phyloP scores from a whole-genome alignment of 2,797 vertebrate genomes.

The Melopsittacus undulatus region DNA sequence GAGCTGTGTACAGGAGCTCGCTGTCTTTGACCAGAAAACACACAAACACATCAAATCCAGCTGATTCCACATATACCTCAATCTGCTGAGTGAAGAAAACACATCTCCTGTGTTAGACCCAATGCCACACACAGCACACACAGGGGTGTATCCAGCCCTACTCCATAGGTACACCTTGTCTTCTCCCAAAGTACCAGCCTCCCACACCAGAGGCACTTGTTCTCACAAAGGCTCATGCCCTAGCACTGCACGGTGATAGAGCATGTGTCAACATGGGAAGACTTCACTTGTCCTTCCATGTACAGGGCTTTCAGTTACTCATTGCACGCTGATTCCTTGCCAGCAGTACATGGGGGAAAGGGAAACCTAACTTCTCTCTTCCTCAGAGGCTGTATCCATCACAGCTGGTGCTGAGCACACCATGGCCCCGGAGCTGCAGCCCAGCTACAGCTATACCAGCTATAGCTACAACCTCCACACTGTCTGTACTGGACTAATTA shows the following conservation, averaged over 20 bases:
- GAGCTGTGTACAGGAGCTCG: not conserved
- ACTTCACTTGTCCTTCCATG: not conserved
- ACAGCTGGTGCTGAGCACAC: not conserved
- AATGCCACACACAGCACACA: rapidly evolving
- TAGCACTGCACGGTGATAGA: not conserved
- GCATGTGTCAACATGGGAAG: rapidly evolving
- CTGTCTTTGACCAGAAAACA: not conserved
- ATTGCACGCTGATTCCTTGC: rapidly evolving
- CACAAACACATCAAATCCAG: not conserved
- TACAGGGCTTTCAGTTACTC: not conserved
- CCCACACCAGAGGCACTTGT: rapidly evolving
- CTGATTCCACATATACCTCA: not conserved
- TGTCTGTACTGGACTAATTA: not conserved
- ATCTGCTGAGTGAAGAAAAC: not conserved
- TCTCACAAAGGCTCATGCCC: not conserved
- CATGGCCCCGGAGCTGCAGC: not conserved
- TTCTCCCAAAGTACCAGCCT: not conserved
- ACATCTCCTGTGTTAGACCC: not conserved
- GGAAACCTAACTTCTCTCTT: not conserved
- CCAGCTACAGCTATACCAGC: not conserved
- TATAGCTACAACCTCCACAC: not conserved
- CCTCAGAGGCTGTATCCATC: not conserved
- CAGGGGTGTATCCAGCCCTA: not conserved
- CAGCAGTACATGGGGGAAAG: not conserved
- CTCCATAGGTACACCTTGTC: not conserved